Conservation (phyloP, 2,888 invertebrate genomes). For the Nesidiocoris tenuis region DNA sequence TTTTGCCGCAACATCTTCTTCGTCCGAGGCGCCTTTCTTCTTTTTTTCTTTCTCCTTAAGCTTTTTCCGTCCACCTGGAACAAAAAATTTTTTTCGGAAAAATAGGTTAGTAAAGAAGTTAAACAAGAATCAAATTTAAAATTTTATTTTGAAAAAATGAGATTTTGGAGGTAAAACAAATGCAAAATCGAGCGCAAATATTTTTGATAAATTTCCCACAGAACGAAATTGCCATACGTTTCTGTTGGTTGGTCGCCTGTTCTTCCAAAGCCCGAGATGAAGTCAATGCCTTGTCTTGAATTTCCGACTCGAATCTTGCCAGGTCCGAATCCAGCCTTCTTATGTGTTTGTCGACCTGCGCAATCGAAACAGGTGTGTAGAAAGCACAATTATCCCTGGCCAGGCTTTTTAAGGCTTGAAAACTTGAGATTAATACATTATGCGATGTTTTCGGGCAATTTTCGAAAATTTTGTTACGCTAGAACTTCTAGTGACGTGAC, state of each 20-base stretch:
- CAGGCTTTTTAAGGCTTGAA: no score
- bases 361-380: conserved; percentile 22
- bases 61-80: conserved; percentile 68
- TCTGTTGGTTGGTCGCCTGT: conserved; percentile 63
- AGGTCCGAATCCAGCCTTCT: conserved; percentile 92
- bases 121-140: no score
- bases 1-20: conserved; percentile 57
- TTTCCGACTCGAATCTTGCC: conserved; percentile 93
- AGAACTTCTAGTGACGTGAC: background rate
- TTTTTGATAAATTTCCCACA: no score
- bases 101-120: background rate
- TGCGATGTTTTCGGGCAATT: no score
- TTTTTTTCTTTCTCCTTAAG: conserved; percentile 67
- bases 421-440: no score
- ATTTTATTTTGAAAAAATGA: background rate
- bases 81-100: conserved; percentile 29
- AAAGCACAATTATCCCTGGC: background rate
- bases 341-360: conserved; percentile 91
- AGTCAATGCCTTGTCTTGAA: conserved; percentile 88
- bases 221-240: no score
- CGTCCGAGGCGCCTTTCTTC: conserved; percentile 59
- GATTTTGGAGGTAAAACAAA: background rate
- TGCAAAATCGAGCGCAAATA: no score
- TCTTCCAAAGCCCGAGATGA: conserved; percentile 68
- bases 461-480: background rate